Base-by-base conservation (phyloP, 2,888 invertebrate genomes). In the Oscheius sp. region DNA sequence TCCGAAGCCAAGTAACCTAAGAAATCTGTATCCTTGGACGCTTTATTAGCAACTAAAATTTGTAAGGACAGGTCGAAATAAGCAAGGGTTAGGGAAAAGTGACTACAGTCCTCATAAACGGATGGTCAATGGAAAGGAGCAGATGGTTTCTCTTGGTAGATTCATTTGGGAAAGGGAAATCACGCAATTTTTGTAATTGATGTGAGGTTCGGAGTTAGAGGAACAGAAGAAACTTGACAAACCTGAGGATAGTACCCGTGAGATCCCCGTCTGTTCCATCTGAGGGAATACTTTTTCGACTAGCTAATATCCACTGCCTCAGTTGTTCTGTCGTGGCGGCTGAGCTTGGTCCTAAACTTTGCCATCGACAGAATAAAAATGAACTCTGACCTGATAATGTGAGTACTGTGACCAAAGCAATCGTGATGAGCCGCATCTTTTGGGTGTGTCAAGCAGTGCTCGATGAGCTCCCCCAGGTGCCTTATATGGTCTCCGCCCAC, bases 271-370 rank as follows among this genome's bases (percentile, higher is more conserved):
- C 83, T 1, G 76, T 75, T 35, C 56, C 79, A 9, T 68, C 71
- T 0, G 53, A 69, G 12, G 84, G 82, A 18, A 86, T 71, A 49
- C 76, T 80, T 53, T 84, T 81, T 56, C 81, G 56, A 61, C 85
- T 84, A 35, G 81, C 83, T 35, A 86, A 72, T 55, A 86, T 85
- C 86, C 86, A 86, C 59, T 84, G 84, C 46, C 83, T 63, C 7
- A 86, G 58, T 69, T 86, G 85, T 59, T 86, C 86, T 18, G 86
- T 86, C 16, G 86, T 85, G 3, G 86, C 86, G 35, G 73, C 66
- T 13, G 49, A 52, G 35, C 52, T 52, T 1, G 16, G 29, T 9
- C 52, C 66, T 66, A 18, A 66, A 63, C 16, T 6, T 2, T n/a
- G 49, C 5, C 16, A 49, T n/a, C n/a, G 13, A 7, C 16, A 49